Base-by-base conservation (phyloP, 2,888 invertebrate species). In the Chalcis sispes region DNA sequence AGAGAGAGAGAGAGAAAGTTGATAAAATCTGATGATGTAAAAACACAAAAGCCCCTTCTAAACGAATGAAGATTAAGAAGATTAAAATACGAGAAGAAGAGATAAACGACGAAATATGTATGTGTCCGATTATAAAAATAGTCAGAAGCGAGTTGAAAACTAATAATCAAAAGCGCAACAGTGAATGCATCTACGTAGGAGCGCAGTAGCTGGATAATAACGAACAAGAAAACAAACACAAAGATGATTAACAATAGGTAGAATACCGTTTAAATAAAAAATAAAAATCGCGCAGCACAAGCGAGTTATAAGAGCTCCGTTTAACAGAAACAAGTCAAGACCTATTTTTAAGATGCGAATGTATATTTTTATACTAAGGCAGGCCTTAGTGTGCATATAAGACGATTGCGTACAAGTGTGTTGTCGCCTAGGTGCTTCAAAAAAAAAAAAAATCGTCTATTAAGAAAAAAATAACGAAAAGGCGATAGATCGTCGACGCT, bases 351-450 rank as follows among this genome's bases (percentile, higher is more conserved):
- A 88, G 87, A 86, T 82, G 84, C 87, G 86, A 87, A 86, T 86
- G 87, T 88, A 86, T 88, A 88, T 88, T 88, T 88, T 88, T 88
- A 82, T 87, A 88, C 88, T 88, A 87, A 87, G 88, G 88, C 88
- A 87, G 88, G 88, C 88, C 88, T 88, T 88, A 88, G 88, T 85
- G 70, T 66, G 59, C 62, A 50, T 72, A 71, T 59, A 65, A 75
- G 65, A 65, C 65, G 72, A 72, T 56, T 27, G 64, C 56, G 69
- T 48, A 56, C 64, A 25, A 65, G 52, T 4, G 7, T 50, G 29
- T 23, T 46, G 32, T 62, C 27, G 71, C 56, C 32, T 48, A 74
- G 62, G 74, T 74, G 74, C 69, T 74, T 58, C 52, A 52, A 36
- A 36, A 61, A 52, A 59, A 42, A 25, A 40, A 42, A 23, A 23